Percentiles rank a stretch among this genome's conserved stretches.
These are phyloP conservation scores for Balanococcus diminutus DNA, from an alignment of 2,888 invertebrate species.

Conservation along the genomic window DNA sequence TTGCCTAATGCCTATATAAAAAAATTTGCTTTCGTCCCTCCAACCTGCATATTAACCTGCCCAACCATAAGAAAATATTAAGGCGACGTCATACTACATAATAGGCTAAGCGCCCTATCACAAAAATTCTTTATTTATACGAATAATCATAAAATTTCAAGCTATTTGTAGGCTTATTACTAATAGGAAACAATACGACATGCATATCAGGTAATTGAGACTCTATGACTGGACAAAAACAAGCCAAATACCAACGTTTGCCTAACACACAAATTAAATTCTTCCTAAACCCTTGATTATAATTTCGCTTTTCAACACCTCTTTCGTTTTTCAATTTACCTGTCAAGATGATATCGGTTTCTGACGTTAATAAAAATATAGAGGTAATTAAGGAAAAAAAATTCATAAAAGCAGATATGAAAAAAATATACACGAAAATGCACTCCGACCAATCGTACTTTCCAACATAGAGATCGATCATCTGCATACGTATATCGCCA, in stretches of 20 bases:
- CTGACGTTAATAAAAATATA: background rate
- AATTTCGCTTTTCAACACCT: background rate
- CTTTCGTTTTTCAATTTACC: slow-evolving; percentile 6
- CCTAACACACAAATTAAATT: slow-evolving; percentile 21
- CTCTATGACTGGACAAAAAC: slow-evolving; percentile 16
- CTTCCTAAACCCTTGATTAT: slow-evolving; percentile 2
- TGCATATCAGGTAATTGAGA: slow-evolving; percentile 37
- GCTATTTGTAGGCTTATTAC: background rate
- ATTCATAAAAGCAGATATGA: slow-evolving; percentile 15
- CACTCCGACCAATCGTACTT: background rate
- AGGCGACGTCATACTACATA: too few species aligned
- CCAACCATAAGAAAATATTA: too few species aligned
- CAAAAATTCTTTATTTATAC: too few species aligned
- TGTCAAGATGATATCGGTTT: background rate
- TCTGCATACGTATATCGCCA: background rate
- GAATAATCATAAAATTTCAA: background rate
- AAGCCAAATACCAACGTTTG: slow-evolving; percentile 34
- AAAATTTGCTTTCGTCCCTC: too few species aligned
- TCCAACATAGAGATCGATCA: background rate
- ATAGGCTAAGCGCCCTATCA: too few species aligned
- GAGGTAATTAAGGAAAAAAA: background rate
- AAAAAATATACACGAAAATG: background rate
- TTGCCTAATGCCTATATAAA: too few species aligned
- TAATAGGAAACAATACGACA: background rate
- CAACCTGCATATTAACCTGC: too few species aligned